Evolutionary conservation across 2,113 vertebrate genomes (phyloP), one percentile per base, ranked within the genome.

Genomic region (Terrapene triunguis): DNA sequence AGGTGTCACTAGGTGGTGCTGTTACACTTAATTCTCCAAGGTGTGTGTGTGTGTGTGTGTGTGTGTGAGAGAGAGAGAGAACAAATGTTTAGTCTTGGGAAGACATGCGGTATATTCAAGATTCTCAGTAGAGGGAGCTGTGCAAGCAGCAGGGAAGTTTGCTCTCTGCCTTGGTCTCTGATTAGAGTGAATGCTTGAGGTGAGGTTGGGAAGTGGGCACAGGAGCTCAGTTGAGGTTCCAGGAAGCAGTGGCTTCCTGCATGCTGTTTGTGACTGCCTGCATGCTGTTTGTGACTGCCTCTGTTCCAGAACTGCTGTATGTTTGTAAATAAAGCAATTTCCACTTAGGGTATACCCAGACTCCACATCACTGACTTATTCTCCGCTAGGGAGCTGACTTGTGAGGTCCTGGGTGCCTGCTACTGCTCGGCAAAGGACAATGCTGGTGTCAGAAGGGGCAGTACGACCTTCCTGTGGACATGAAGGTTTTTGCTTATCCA

Each of bases 151-250:
- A 72, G 65, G 7, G 10, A 85, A 29, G 29, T 6, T 90, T 80
- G 1, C 6, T 47, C 2, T 2, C 4, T 27, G 42, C 65, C 65
- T 29, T 62, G n/a, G 8, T 25, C 51, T 81, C 4, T 0, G 0
- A 48, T 32, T 44, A 42, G 83, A 87, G 44, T 72, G 44, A 32
- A 72, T 72, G 38, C 16, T 72, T 72, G 65, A 72, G 35, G 29
- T 16, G 16, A 35, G 8, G 65, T n/a, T 35, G 17, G 11, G 65
- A 72, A 72, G 17, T 21, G n/a, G 19, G 19, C 35, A 19, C 65
- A n/a, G 65, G 19, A n/a, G 65, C 9, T 38, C 3, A 17, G 65
- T 9, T 72, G 35, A 72, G 65, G 29, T n/a, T n/a, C 65, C 35
- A 38, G 35, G 27, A 29, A 59, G 57, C 5, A 29, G 17, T 35